A percentile compares a stretch with the other conserved stretches of the same genome.
Evolutionary conservation across 2,888 invertebrate species (phyloP).

Genomic region (Apotomis capreana): DNA sequence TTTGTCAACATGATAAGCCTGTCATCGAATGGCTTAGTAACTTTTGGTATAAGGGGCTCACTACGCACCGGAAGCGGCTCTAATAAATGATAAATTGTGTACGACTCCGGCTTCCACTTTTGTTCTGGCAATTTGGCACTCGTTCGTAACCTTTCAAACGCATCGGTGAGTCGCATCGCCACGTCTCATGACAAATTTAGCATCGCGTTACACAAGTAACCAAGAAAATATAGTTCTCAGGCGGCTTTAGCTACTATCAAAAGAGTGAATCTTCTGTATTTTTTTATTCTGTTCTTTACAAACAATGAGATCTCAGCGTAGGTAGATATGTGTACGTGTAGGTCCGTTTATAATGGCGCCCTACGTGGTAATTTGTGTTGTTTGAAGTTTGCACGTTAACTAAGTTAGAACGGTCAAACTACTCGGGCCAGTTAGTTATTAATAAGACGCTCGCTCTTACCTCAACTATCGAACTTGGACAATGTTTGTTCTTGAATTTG

Average conservation of each 20-base stretch:
- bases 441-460: conserved; percentile 15
- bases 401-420: conserved; percentile 37
- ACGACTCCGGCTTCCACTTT: no score
- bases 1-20: conserved; percentile 13
- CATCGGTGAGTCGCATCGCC: no score
- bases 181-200: no score
- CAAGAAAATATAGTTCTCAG: no score
- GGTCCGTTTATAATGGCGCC: conserved; percentile 32
- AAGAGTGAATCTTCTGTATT: no score
- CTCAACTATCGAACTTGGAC: neutral
- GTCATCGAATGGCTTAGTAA: neutral
- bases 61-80: no score
- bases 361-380: conserved; percentile 38
- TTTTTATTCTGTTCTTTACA: neutral
- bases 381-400: conserved; percentile 39
- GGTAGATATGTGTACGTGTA: conserved; percentile 8
- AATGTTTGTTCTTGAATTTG: neutral
- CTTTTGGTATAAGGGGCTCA: neutral
- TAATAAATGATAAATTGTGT: no score
- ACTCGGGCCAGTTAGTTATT: conserved; percentile 32
- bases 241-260: no score
- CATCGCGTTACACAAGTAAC: no score
- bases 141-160: no score
- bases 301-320: conserved; percentile 6
- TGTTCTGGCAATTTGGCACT: no score